Evolutionary conservation across 2,113 vertebrate species (phyloP).

Genomic region (Tragelaphus scriptus): DNA sequence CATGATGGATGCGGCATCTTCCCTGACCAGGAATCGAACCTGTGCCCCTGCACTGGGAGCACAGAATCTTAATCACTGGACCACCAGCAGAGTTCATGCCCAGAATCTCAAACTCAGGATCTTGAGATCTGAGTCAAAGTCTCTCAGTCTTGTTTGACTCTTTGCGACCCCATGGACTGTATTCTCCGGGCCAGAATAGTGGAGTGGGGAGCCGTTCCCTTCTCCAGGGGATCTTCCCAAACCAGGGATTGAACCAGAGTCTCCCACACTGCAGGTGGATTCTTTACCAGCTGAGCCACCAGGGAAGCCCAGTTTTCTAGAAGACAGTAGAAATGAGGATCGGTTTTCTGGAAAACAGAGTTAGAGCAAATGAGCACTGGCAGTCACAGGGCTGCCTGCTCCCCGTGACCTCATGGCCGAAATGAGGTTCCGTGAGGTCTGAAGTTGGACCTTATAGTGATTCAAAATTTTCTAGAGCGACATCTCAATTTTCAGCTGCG

Average conservation of each 20-base stretch:
- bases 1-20: not conserved
- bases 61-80: not conserved
- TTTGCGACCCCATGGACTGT: not conserved
- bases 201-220: not conserved
- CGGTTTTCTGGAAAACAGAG: not conserved
- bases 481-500: not conserved
- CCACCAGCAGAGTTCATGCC: rapidly evolving
- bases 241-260: not conserved
- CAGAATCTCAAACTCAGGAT: not conserved
- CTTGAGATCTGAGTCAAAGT: not conserved
- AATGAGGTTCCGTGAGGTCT: not conserved
- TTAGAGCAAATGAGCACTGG: not conserved
- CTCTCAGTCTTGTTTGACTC: not conserved
- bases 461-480: not conserved
- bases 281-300: not conserved
- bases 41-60: not conserved
- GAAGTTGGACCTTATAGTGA: not conserved
- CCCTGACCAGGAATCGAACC: not conserved
- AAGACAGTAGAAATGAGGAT: not conserved
- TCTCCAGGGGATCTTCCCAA: not conserved
- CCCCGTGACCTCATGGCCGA: rapidly evolving
- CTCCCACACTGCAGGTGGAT: rapidly evolving
- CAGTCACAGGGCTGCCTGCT: not conserved
- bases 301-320: not conserved
- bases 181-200: not conserved